Evolutionary conservation across 2,113 vertebrate genomes (phyloP).

Genomic region (Triplophysa siluroides): DNA sequence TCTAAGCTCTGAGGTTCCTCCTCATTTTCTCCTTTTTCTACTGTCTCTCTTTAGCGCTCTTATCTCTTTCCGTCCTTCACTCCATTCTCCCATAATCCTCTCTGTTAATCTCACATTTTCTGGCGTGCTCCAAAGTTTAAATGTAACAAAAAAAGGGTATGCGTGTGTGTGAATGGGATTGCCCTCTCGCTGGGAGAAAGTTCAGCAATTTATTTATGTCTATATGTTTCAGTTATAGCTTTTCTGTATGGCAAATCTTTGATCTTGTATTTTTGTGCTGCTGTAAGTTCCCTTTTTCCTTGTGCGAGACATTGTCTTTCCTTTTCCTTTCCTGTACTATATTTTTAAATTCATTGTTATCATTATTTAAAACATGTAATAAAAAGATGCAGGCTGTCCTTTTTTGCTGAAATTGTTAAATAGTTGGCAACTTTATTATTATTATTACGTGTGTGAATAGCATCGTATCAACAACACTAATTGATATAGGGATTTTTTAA

Average conservation of each 20-base stretch:
- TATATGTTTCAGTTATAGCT: slow-evolving; percentile 65
- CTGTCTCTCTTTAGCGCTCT: slow-evolving; percentile 11
- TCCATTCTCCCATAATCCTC: not conserved
- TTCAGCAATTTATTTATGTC: slow-evolving; percentile 71
- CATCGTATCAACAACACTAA: slow-evolving; percentile 75
- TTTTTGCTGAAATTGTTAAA: slow-evolving; percentile 72
- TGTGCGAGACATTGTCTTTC: slow-evolving; percentile 62
- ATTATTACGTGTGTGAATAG: slow-evolving; percentile 78
- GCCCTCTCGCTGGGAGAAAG: slow-evolving; percentile 67
- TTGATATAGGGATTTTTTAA: slow-evolving; percentile 75
- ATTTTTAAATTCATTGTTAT: slow-evolving; percentile 72
- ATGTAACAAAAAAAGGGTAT: slow-evolving; percentile 37
- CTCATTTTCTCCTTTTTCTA: slow-evolving; percentile 9
- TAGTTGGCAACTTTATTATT: slow-evolving; percentile 63
- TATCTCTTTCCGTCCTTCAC: not conserved
- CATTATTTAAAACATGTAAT: slow-evolving; percentile 79
- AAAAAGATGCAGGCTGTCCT: slow-evolving; percentile 80
- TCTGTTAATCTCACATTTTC: slow-evolving; percentile 15
- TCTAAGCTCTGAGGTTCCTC: not conserved
- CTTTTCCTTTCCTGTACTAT: slow-evolving; percentile 62
- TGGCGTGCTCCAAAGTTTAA: slow-evolving; percentile 66
- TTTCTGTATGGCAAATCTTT: slow-evolving; percentile 65
- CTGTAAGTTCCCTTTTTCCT: slow-evolving; percentile 63
- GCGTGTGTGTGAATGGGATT: slow-evolving; percentile 54
- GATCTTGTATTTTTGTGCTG: slow-evolving; percentile 69